Evolutionary conservation across 35 echinoderm and acorn worm genomes (phyloP).

Genomic region (Apostichopus californicus): DNA sequence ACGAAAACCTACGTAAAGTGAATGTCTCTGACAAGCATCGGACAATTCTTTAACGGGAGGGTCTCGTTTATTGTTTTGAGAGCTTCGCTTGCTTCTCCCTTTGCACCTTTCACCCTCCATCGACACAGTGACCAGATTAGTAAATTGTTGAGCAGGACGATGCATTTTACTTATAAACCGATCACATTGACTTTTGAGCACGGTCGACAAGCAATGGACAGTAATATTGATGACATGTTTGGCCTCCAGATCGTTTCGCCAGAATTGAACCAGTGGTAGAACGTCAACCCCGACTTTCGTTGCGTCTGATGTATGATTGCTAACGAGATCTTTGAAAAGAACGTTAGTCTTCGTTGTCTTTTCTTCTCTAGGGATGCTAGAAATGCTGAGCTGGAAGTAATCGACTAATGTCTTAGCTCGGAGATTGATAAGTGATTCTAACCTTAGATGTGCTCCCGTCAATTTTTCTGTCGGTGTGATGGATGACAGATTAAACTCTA

Average conservation of each 20-base stretch:
- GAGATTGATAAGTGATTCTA: constrained; percentile 42
- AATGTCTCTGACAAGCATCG: constrained; percentile 61
- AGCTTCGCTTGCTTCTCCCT: constrained; percentile 13
- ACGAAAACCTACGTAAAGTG: constrained; percentile 75
- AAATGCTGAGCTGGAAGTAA: constrained; percentile 21
- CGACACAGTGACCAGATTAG: constrained; percentile 47
- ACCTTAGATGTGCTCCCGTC: constrained; percentile 33
- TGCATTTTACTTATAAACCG: constrained; percentile 2
- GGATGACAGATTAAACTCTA: constrained; percentile 58
- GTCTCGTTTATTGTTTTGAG: background rate
- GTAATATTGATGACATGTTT: background rate
- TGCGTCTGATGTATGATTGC: constrained; percentile 1
- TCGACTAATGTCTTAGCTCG: constrained; percentile 10
- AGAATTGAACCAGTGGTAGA: constrained; percentile 20
- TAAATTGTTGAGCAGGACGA: background rate
- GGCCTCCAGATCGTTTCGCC: background rate
- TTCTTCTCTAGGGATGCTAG: background rate
- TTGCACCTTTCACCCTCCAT: constrained; percentile 45
- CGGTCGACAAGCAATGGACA: background rate
- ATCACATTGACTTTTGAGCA: constrained; percentile 2
- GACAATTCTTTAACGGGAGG: background rate
- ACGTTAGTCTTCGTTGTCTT: background rate
- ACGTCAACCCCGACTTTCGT: constrained; percentile 16
- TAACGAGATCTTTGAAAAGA: constrained; percentile 15
- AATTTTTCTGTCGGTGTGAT: constrained; percentile 48